Evolutionary conservation across 2,888 invertebrate genomes (phyloP).

Genomic region (Spisula solida): DNA sequence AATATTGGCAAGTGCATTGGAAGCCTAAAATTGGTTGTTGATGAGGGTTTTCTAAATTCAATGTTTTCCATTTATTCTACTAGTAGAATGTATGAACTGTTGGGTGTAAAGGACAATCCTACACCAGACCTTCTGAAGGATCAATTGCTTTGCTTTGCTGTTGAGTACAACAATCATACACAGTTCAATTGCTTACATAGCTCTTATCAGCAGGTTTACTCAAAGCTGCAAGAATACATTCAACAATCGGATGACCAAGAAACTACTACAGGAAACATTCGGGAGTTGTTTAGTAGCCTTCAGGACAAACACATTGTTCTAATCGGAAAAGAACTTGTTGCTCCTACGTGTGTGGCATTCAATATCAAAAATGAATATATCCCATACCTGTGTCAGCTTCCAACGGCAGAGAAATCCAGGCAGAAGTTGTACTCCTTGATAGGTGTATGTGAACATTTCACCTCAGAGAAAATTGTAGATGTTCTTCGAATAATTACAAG

Average conservation of each 20-base stretch:
- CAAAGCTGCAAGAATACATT: neutral
- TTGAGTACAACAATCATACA: neutral
- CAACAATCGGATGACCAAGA: neutral
- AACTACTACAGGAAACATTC: neutral
- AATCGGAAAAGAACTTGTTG: slow-evolving; percentile 41
- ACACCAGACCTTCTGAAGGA: neutral
- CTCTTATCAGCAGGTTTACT: neutral
- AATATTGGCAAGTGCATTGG: slow-evolving; percentile 34
- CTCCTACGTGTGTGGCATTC: slow-evolving; percentile 44
- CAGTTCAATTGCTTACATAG: neutral
- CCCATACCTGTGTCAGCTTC: slow-evolving; percentile 46
- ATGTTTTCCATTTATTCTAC: neutral
- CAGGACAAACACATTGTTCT: slow-evolving; percentile 34
- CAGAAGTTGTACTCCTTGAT: slow-evolving; percentile 38
- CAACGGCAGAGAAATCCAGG: neutral
- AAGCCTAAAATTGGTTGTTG: slow-evolving; percentile 41
- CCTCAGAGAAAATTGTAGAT: slow-evolving; percentile 30
- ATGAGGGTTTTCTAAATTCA: slow-evolving; percentile 37
- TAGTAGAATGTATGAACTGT: neutral
- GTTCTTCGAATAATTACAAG: slow-evolving; percentile 30
- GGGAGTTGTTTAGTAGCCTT: neutral
- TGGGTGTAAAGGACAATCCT: slow-evolving; percentile 8
- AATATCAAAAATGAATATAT: slow-evolving; percentile 39
- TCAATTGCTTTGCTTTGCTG: slow-evolving; percentile 13
- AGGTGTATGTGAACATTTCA: slow-evolving; percentile 56